Conservation (phyloP, 2,888 invertebrate genomes). For the Caenorhabditis sp. region DNA sequence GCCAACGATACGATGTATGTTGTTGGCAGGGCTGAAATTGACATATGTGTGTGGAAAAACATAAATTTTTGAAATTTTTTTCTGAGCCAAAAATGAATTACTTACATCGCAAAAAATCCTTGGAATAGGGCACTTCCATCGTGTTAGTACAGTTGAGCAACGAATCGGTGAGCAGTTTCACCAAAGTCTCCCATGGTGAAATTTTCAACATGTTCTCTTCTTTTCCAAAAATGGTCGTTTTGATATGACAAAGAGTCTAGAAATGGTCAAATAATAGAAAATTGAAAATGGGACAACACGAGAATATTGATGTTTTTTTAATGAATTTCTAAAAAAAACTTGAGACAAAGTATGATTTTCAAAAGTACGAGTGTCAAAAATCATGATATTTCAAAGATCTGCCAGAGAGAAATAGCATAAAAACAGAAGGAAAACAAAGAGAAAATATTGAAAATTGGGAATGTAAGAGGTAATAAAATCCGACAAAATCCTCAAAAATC, state of each 20-base stretch:
- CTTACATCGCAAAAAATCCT: conserved; percentile 53
- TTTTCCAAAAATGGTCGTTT: too few relatives aligned
- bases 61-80: not conserved
- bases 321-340: too few relatives aligned
- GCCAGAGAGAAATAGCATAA: too few relatives aligned
- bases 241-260: not conserved
- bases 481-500: too few relatives aligned
- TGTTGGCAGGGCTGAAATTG: conserved; percentile 43
- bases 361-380: too few relatives aligned
- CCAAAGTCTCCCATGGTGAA: conserved; percentile 51
- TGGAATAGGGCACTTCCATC: conserved; percentile 52
- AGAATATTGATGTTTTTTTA: too few relatives aligned
- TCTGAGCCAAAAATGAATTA: not conserved
- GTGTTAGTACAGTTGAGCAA: conserved; percentile 58
- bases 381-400: too few relatives aligned
- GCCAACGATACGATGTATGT: conserved; percentile 54
- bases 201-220: conserved; percentile 33
- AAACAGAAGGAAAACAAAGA: too few relatives aligned
- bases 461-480: too few relatives aligned
- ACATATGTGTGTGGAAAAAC: not conserved
- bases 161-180: conserved; percentile 60
- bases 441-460: too few relatives aligned
- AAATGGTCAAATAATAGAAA: not conserved
- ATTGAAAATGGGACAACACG: not conserved
- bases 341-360: too few relatives aligned